phyloP scores from a whole-genome alignment of 2,113 vertebrate genomes.

The Corythornis vintsioides region DNA sequence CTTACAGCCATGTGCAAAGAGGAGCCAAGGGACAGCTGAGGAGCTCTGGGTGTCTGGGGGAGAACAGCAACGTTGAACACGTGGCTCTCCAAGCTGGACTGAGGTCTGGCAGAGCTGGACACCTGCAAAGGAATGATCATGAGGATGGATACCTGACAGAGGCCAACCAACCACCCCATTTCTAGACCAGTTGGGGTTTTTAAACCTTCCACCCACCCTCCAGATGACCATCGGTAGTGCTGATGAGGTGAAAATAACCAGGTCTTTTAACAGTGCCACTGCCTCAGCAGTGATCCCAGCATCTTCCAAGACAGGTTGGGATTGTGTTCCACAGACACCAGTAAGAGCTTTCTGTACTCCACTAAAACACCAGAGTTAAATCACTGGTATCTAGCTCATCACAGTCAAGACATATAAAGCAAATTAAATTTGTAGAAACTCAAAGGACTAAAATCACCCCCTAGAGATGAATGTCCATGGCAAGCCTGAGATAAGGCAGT shows the following conservation, averaged over 20 bases:
- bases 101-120: conserved; percentile 72
- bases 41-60: conserved; percentile 79
- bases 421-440: not conserved
- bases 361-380: conserved; percentile 2
- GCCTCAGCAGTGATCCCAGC: not conserved
- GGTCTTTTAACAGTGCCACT: not conserved
- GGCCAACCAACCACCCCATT: not conserved
- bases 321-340: not conserved
- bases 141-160: not conserved
- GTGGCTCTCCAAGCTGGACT: conserved; percentile 76
- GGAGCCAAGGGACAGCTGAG: conserved; percentile 80
- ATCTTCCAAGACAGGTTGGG: not conserved
- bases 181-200: not conserved
- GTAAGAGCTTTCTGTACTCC: not conserved
- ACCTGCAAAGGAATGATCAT: conserved; percentile 75
- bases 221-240: not conserved
- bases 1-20: conserved; percentile 92
- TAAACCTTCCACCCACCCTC: not conserved
- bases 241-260: not conserved
- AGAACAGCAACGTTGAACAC: conserved; percentile 89
- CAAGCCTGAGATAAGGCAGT: not conserved
- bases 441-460: not conserved
- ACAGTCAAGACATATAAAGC: not conserved
- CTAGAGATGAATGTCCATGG: not conserved
- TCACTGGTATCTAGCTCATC: not conserved